Percentiles rank a stretch among this genome's conserved stretches.
Conservation (phyloP, 2,113 vertebrate species). For the Siphamia tubifer region DNA sequence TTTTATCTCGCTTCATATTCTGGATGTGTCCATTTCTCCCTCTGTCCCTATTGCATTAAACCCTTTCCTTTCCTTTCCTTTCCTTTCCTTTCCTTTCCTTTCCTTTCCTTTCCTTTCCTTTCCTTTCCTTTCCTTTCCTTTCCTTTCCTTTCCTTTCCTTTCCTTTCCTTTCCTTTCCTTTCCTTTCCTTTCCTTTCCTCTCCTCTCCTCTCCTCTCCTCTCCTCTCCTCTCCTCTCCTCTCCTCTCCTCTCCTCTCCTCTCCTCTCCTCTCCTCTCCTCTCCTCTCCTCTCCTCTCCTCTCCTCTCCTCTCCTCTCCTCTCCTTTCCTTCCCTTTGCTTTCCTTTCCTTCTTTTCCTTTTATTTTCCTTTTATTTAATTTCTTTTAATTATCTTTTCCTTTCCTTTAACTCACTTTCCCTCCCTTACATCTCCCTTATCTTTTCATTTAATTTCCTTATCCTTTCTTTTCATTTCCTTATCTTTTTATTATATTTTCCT, state of each 20-base stretch:
- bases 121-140: background rate
- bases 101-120: too few relatives aligned
- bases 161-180: too few relatives aligned
- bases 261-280: background rate
- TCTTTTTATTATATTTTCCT: too few relatives aligned
- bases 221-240: background rate
- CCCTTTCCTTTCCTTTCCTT: background rate
- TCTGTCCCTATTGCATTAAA: too few relatives aligned
- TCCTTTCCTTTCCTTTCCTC: background rate
- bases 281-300: background rate
- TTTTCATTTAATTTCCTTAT: too few relatives aligned
- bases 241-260: background rate
- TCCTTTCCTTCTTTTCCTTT: background rate
- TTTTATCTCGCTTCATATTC: background rate
- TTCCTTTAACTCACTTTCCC: too few relatives aligned
- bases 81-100: background rate
- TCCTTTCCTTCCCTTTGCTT: background rate
- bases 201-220: too few relatives aligned
- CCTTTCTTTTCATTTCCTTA: too few relatives aligned
- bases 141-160: background rate
- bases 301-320: background rate
- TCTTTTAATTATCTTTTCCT: too few relatives aligned
- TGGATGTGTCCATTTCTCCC: background rate
- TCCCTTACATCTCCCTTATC: too few relatives aligned
- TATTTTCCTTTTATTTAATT: too few relatives aligned